Percentiles rank a stretch among this genome's conserved stretches.
Evolutionary conservation across 2,888 invertebrate species (phyloP).

Genomic region (Amorpha juglandis): DNA sequence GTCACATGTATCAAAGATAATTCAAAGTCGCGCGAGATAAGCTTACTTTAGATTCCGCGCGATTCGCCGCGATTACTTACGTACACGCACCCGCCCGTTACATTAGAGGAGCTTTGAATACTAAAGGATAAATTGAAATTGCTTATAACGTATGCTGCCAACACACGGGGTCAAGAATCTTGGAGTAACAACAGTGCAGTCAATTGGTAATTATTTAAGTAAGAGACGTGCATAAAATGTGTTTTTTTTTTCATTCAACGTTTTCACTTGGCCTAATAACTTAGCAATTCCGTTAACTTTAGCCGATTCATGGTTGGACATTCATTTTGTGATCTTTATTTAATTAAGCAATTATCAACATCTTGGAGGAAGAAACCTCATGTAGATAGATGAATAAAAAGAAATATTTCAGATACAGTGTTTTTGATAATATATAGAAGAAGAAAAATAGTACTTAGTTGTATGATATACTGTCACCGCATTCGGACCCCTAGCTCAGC

Average conservation of each 20-base stretch:
- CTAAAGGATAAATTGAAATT: slow-evolving; percentile 40
- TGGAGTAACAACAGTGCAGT: slow-evolving; percentile 34
- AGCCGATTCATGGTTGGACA: background rate
- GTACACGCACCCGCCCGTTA: slow-evolving; percentile 38
- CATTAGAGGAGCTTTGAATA: slow-evolving; percentile 40
- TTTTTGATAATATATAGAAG: no score
- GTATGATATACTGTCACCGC: no score
- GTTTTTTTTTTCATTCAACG: slow-evolving; percentile 20
- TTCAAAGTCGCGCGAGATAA: slow-evolving; percentile 54
- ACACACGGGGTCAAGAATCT: slow-evolving; percentile 43
- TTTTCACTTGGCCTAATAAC: slow-evolving; percentile 17
- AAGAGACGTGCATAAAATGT: slow-evolving; percentile 24
- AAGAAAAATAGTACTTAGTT: no score
- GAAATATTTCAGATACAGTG: no score
- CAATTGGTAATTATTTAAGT: slow-evolving; percentile 28
- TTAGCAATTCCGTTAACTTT: background rate
- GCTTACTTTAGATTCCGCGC: slow-evolving; percentile 50
- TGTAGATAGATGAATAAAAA: background rate
- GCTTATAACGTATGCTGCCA: slow-evolving; percentile 40
- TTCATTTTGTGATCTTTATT: background rate
- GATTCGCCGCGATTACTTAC: slow-evolving; percentile 37
- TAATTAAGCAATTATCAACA: background rate
- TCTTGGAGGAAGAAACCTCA: background rate
- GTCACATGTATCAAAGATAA: slow-evolving; percentile 59
- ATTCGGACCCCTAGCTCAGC: no score